Evolutionary conservation across 1,140 invertebrate genomes (phyloP).

Genomic region (Aphidius ervi): DNA sequence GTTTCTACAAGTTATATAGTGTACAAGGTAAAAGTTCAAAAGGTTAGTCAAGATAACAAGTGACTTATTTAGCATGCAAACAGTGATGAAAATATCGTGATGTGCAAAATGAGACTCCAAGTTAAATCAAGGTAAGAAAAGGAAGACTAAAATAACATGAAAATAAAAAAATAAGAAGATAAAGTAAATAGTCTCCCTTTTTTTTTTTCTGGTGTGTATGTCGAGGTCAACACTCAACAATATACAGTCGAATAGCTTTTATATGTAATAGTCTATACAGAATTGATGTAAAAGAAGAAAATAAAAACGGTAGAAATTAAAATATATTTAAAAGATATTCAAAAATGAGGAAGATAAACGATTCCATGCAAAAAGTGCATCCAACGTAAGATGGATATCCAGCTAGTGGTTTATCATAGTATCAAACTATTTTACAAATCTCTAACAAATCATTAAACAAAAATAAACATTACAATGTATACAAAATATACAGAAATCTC

Average conservation of each 20-base stretch:
- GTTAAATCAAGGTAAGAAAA: conserved; percentile 5
- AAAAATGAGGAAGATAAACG: conserved; percentile 28
- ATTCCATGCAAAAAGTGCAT: conserved; percentile 44
- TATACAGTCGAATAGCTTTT: too few relatives aligned
- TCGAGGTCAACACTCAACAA: too few relatives aligned
- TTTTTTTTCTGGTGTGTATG: too few relatives aligned
- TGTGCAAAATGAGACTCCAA: conserved; percentile 11
- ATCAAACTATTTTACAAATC: too few relatives aligned
- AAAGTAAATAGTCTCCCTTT: too few relatives aligned
- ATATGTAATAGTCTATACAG: too few relatives aligned
- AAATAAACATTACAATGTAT: too few relatives aligned
- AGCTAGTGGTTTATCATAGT: conserved; percentile 37
- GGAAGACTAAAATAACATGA: conserved; percentile 1
- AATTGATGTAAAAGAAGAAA: too few relatives aligned
- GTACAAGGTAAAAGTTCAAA: conserved; percentile 1
- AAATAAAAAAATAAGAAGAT: not conserved
- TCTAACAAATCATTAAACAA: too few relatives aligned
- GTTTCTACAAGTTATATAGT: not conserved
- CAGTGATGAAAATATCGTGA: conserved; percentile 16
- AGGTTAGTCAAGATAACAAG: conserved; percentile 12
- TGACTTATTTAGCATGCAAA: conserved; percentile 15
- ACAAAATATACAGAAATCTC: too few relatives aligned
- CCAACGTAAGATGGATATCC: conserved; percentile 34
- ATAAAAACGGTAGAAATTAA: not conserved
- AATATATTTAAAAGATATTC: conserved; percentile 1